Evolutionary conservation across 2,888 invertebrate genomes (phyloP).

Genomic region (Amphiduros pacificus): DNA sequence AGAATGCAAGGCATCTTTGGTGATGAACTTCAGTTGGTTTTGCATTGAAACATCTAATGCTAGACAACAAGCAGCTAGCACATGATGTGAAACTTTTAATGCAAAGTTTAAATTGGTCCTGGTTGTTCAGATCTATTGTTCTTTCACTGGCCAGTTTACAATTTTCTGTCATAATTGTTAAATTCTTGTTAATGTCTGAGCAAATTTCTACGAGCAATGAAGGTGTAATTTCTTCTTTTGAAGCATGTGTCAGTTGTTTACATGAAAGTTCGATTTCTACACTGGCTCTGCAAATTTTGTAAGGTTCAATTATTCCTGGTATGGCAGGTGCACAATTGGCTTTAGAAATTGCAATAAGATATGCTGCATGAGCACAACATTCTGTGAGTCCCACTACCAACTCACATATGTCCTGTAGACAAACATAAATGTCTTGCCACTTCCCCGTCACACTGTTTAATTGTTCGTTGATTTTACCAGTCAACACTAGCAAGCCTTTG

Average conservation of each 20-base stretch:
- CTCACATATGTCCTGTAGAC: slow-evolving; percentile 43
- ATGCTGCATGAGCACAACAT: slow-evolving; percentile 49
- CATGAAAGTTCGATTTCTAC: slow-evolving; percentile 52
- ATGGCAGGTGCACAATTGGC: slow-evolving; percentile 36
- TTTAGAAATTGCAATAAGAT: slow-evolving; percentile 41
- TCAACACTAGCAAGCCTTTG: slow-evolving; percentile 40
- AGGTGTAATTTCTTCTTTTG: slow-evolving; percentile 43
- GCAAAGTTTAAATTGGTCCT: slow-evolving; percentile 53
- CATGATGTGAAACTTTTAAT: slow-evolving; percentile 51
- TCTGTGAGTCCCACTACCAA: slow-evolving; percentile 49
- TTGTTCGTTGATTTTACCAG: slow-evolving; percentile 38
- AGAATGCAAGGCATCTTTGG: slow-evolving; percentile 46
- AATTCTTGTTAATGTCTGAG: slow-evolving; percentile 45
- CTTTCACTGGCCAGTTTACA: slow-evolving; percentile 47
- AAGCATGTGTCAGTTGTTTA: slow-evolving; percentile 40
- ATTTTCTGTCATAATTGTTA: slow-evolving; percentile 47
- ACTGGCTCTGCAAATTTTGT: slow-evolving; percentile 47
- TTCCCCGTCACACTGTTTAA: slow-evolving; percentile 32
- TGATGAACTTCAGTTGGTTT: slow-evolving; percentile 39
- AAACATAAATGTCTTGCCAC: slow-evolving; percentile 41
- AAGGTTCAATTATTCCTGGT: slow-evolving; percentile 48
- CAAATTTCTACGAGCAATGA: slow-evolving; percentile 49
- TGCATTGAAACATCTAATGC: slow-evolving; percentile 49
- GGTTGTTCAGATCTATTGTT: slow-evolving; percentile 35
- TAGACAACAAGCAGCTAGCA: slow-evolving; percentile 48